Percentiles rank a stretch among this genome's conserved stretches.
Conservation (phyloP, 2,797 vertebrate genomes). For the Carapus acus region DNA sequence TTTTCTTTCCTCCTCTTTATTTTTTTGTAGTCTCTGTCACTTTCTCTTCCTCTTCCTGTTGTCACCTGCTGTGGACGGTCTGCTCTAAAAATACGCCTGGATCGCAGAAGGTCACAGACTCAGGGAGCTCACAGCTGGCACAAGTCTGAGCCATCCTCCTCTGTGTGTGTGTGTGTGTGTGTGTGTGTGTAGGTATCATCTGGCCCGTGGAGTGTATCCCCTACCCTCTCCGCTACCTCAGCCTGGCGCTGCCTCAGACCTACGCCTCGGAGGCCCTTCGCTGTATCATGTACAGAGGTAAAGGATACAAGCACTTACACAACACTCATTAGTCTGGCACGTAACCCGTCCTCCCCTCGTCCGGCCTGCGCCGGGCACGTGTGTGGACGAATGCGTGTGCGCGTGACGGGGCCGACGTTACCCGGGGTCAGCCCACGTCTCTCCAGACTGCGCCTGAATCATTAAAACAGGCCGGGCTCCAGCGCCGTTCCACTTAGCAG, state of each 20-base stretch:
- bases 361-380: neutral
- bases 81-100: neutral
- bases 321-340: conserved; percentile 23
- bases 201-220: conserved; percentile 80
- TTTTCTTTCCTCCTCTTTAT: no score
- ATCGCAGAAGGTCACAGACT: neutral
- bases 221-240: conserved; percentile 74
- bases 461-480: conserved; percentile 50
- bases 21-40: no score
- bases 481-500: conserved; percentile 35
- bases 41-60: no score
- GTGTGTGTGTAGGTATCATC: conserved; percentile 68
- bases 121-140: no score
- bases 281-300: conserved; percentile 79
- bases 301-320: conserved; percentile 24
- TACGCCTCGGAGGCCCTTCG: conserved; percentile 74
- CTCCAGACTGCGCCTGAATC: conserved; percentile 46
- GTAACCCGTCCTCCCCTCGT: neutral
- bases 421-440: neutral
- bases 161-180: conserved; percentile 63
- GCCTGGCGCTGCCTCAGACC: conserved; percentile 75
- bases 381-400: neutral
- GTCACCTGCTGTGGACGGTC: neutral
- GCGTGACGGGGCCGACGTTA: conserved; percentile 1
- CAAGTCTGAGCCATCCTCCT: conserved; percentile 19